Evolutionary conservation across 2,888 invertebrate species (phyloP), one percentile per base, ranked within the genome.

Genomic region (Nasonia oneida): DNA sequence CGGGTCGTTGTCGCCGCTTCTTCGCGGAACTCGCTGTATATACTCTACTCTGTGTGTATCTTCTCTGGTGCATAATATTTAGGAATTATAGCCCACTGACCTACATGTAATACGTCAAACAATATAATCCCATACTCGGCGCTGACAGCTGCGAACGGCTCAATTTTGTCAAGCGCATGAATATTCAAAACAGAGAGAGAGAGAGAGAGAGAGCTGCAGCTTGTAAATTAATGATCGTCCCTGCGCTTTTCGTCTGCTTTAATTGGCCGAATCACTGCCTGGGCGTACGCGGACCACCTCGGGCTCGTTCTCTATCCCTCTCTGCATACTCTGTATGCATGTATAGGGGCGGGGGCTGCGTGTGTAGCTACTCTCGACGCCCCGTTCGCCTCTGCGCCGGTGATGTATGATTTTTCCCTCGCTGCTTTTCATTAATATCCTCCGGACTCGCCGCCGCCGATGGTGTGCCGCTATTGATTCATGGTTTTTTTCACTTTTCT

Each of bases 221-320:
- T 79, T 76, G 87, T 90, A 90, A 92, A 92, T 92, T 92, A 92
- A 93, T 93, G 91, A 92, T 88, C 85, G 89, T 91, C 90, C 89
- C 92, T 92, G 92, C 91, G 91, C 92, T 92, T 91, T 91, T 86
- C 91, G 90, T 90, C 90, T 91, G 92, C 92, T 93, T 74, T 93
- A 93, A 93, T 93, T 93, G 92, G 91, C 90, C 89, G 90, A 89
- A 90, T 92, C 92, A 92, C 92, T 93, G 93, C 92, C 92, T 91
- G 73, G 81, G 81, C 86, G 85, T 87, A 83, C 61, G 18, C 8
- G 57, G 71, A 61, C 71, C 87, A 89, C 89, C 89, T 87, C 80
- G 53, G 15, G 74, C 12, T 23, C 50, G 47, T 57, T 5, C 50
- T 71, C 15, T 37, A 10, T 18, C 53, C 74, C 39, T 61, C 71